A percentile compares a stretch with the other conserved stretches of the same genome.
Conservation (phyloP, 2,113 vertebrate genomes). For the Garra rufa region DNA sequence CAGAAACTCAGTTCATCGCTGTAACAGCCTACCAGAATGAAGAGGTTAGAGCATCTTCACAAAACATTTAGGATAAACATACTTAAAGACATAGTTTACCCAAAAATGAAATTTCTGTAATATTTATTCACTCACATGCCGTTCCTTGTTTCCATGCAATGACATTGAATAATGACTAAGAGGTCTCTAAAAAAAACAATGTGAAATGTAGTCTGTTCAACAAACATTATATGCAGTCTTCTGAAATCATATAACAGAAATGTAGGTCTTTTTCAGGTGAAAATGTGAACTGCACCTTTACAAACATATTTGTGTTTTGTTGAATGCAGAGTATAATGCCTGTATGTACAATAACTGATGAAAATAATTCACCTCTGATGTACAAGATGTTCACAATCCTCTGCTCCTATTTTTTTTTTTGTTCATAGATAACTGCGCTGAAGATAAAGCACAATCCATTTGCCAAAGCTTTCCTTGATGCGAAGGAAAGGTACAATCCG, state of each 20-base stretch:
- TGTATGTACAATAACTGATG: not conserved
- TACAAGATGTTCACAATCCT: not conserved
- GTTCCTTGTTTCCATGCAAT: too few relatives aligned
- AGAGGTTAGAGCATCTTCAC: constrained; percentile 64
- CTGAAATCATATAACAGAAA: too few relatives aligned
- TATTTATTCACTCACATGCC: not conserved
- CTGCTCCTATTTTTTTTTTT: not conserved
- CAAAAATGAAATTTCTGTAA: not conserved
- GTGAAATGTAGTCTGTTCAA: too few relatives aligned
- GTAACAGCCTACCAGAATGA: constrained; percentile 99
- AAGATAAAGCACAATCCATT: constrained; percentile 99
- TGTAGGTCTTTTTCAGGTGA: not conserved
- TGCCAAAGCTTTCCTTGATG: constrained; percentile 97
- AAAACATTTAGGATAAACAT: not conserved
- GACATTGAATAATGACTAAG: not conserved
- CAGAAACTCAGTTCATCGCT: constrained; percentile 95
- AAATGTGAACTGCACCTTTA: not conserved
- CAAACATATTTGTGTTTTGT: not conserved
- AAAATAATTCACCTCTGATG: not conserved
- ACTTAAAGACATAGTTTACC: not conserved
- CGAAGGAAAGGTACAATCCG: constrained; percentile 88
- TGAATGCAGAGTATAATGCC: not conserved
- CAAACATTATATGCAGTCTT: too few relatives aligned
- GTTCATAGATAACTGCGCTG: constrained; percentile 91
- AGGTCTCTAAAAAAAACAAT: not conserved